Percentiles rank a stretch among this genome's conserved stretches.
Evolutionary conservation across 2,113 vertebrate genomes (phyloP).

Genomic region (Strix uralensis): DNA sequence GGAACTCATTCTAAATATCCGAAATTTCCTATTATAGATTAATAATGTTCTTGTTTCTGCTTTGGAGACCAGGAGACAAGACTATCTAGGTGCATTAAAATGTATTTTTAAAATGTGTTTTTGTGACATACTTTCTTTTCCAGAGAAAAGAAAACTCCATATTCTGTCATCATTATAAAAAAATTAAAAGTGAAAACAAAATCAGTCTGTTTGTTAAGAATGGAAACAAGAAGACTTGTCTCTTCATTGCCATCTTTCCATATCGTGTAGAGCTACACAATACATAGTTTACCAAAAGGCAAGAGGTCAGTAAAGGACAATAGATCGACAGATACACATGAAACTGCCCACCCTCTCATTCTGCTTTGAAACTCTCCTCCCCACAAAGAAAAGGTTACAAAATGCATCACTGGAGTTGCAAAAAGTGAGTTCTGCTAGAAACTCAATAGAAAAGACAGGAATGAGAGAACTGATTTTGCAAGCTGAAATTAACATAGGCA

Average conservation of each 20-base stretch:
- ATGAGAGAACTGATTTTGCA: neutral
- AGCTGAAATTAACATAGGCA: neutral
- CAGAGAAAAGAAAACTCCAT: neutral
- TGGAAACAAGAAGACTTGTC: neutral
- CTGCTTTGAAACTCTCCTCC: neutral
- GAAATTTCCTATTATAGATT: neutral
- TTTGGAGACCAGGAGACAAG: neutral
- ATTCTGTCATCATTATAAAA: neutral
- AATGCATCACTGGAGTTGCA: neutral
- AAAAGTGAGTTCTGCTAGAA: neutral
- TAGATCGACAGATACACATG: neutral
- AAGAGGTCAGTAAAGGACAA: neutral
- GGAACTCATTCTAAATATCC: neutral
- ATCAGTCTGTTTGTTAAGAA: neutral
- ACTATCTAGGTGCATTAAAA: neutral
- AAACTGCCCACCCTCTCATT: neutral
- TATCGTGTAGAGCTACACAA: neutral
- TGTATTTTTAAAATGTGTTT: neutral
- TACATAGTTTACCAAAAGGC: neutral
- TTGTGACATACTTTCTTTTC: neutral
- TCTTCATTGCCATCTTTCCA: neutral
- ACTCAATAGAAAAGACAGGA: neutral
- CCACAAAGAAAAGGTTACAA: neutral
- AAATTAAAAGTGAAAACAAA: neutral
- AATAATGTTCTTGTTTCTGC: neutral